phyloP scores from a whole-genome alignment of 2,888 invertebrate species.

The Oligia strigilis region DNA sequence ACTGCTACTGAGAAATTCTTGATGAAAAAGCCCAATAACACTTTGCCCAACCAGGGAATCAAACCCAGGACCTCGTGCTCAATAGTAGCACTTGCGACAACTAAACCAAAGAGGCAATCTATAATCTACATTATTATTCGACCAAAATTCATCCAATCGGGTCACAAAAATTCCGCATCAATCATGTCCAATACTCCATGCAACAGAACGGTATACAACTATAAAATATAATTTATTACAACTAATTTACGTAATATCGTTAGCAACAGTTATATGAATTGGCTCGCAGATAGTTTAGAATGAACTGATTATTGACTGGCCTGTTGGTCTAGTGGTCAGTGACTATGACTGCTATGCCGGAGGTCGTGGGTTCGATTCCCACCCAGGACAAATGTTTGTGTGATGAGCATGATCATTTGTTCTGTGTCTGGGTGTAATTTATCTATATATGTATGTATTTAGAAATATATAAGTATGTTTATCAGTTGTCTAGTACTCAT shows the following conservation, averaged over 20 bases:
- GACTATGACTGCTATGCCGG: too few species aligned
- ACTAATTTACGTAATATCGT: conserved; percentile 37
- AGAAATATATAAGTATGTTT: too few species aligned
- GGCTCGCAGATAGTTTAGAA: not conserved
- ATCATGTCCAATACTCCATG: conserved; percentile 18
- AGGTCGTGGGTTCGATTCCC: too few species aligned
- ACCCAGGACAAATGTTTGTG: too few species aligned
- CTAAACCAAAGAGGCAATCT: not conserved
- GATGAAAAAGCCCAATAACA: too few species aligned
- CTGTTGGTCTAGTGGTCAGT: too few species aligned
- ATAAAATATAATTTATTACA: conserved; percentile 33
- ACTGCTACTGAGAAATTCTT: not conserved
- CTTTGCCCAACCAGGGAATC: not conserved
- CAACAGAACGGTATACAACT: conserved; percentile 27
- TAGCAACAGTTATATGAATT: conserved; percentile 37
- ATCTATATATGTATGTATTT: too few species aligned
- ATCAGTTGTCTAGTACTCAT: too few species aligned
- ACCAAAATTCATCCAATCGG: conserved; percentile 10
- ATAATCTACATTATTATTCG: not conserved
- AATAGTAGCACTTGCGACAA: too few species aligned
- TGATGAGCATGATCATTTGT: too few species aligned
- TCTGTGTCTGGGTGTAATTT: too few species aligned
- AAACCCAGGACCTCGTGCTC: not conserved
- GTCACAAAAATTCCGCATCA: conserved; percentile 36
- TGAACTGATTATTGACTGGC: conserved; percentile 36